A percentile compares a stretch with the other conserved stretches of the same genome.
Conservation (phyloP, 2,797 vertebrate genomes). For the Alosa sapidissima region DNA sequence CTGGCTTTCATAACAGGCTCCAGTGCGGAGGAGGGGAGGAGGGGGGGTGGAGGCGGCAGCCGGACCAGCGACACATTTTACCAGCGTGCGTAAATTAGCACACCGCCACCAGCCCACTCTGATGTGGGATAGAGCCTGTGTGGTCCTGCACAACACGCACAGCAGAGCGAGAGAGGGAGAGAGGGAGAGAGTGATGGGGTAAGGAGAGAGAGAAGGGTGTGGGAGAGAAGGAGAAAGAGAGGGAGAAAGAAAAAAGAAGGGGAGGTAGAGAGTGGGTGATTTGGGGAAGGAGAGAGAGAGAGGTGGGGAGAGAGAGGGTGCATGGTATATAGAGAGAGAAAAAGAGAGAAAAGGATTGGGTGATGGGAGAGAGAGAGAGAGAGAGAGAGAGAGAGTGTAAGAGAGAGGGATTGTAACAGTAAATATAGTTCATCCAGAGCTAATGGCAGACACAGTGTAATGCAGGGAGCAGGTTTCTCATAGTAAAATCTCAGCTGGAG, state of each 20-base stretch:
- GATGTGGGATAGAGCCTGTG: constrained; percentile 80
- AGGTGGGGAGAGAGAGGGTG: neutral
- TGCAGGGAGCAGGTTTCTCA: constrained; percentile 21
- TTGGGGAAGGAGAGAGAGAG: neutral
- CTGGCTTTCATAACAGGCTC: constrained; percentile 51
- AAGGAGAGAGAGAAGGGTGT: constrained; percentile 21
- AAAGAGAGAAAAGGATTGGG: neutral
- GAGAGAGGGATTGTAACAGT: neutral
- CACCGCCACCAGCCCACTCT: constrained; percentile 76
- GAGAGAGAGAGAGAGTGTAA: neutral
- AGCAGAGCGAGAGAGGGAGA: constrained; percentile 54
- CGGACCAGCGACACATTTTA: constrained; percentile 62
- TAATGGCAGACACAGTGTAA: neutral
- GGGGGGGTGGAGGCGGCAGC: constrained; percentile 16
- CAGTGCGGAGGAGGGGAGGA: neutral
- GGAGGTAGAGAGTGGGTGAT: neutral
- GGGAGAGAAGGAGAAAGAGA: neutral
- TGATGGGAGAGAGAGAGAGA: neutral
- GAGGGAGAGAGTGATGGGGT: constrained; percentile 29
- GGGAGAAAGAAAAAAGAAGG: neutral
- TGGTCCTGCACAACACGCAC: constrained; percentile 63
- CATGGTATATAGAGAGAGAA: neutral
- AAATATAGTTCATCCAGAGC: neutral
- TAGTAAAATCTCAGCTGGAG: constrained; percentile 19
- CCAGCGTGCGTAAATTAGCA: constrained; percentile 74